Percentiles rank a stretch among this genome's conserved stretches.
Evolutionary conservation across 2,888 invertebrate genomes (phyloP).

Genomic region (Xanthia togata): DNA sequence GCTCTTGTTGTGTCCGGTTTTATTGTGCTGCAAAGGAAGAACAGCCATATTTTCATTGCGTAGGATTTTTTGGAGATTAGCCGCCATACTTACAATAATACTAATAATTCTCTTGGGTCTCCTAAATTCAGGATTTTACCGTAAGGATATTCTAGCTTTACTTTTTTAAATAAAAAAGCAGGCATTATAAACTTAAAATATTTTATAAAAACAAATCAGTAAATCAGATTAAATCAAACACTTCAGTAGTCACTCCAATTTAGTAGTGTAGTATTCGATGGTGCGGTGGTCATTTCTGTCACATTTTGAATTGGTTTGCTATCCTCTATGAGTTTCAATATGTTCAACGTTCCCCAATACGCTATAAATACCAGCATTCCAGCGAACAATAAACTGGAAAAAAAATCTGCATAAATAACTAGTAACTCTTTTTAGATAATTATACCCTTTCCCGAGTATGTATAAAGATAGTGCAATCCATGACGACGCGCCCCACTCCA

Average conservation of each 20-base stretch:
- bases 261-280: rapidly evolving
- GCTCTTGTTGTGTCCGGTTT: too few relatives aligned
- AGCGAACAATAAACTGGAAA: constrained; percentile 42
- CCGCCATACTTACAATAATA: background rate
- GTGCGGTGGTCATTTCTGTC: too few relatives aligned
- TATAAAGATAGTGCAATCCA: too few relatives aligned
- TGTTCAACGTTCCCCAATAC: constrained; percentile 33
- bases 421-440: background rate
- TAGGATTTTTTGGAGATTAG: background rate
- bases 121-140: background rate
- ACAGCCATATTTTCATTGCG: background rate
- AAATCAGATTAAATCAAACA: too few relatives aligned
- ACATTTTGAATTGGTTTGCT: rapidly evolving
- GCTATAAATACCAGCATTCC: constrained; percentile 39
- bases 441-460: too few relatives aligned
- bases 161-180: constrained; percentile 3
- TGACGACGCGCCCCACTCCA: too few relatives aligned
- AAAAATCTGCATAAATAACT: background rate
- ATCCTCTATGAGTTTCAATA: background rate
- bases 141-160: background rate
- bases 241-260: too few relatives aligned
- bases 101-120: background rate
- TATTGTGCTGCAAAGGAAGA: background rate
- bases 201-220: background rate
- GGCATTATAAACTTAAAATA: background rate